Conservation (phyloP, 2,888 invertebrate species). For the Drosophila aldrichi region DNA sequence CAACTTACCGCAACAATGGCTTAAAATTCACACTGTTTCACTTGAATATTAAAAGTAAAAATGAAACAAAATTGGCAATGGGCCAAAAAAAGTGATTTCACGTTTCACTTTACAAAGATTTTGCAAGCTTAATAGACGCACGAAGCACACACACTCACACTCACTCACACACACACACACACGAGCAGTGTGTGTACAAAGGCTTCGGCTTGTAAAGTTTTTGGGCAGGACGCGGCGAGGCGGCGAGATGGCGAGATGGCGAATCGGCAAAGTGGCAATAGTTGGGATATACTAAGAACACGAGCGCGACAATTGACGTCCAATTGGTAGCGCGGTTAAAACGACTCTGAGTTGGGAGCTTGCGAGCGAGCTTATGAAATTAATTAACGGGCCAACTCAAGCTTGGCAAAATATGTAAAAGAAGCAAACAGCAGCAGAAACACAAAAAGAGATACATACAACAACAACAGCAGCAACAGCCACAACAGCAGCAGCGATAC, state of each 20-base stretch:
- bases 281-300: conserved; percentile 10
- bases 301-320: conserved; percentile 59
- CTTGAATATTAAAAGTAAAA: conserved; percentile 28
- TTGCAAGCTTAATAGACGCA: conserved; percentile 47
- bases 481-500: conserved; percentile 15
- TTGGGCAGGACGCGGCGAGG: conserved; percentile 43
- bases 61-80: conserved; percentile 39
- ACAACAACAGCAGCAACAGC: conserved; percentile 13
- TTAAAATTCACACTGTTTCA: conserved; percentile 47
- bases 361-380: conserved; percentile 63
- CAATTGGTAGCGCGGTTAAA: conserved; percentile 67
- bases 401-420: conserved; percentile 59
- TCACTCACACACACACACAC: not conserved
- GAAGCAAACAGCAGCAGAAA: conserved; percentile 29
- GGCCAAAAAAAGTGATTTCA: conserved; percentile 41
- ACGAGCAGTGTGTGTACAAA: conserved; percentile 23
- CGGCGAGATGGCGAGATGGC: conserved; percentile 12
- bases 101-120: conserved; percentile 63
- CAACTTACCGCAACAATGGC: conserved; percentile 68
- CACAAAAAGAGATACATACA: conserved; percentile 34
- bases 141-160: conserved; percentile 2
- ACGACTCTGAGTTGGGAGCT: conserved; percentile 61
- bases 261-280: conserved; percentile 1
- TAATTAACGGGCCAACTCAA: conserved; percentile 76
- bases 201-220: conserved; percentile 25